Percentiles rank a stretch among this genome's conserved stretches.
Conservation (phyloP, 2,888 invertebrate species). For the Drosophila diplacantha region DNA sequence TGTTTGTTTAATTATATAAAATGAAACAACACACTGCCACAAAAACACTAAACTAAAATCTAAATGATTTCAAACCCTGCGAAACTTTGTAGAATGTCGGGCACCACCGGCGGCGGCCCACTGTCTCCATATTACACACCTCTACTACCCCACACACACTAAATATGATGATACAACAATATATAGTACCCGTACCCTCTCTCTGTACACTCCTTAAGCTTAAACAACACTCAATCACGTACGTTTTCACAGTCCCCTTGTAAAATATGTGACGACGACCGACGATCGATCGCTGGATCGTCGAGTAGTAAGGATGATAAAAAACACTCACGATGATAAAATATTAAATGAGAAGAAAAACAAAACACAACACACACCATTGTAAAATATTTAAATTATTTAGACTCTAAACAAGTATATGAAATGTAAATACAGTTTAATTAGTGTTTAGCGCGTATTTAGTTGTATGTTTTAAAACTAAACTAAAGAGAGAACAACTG, state of each 20-base stretch:
- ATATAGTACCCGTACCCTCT: slow-evolving; percentile 24
- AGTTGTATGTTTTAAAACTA: slow-evolving; percentile 71
- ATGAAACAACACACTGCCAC: slow-evolving; percentile 35
- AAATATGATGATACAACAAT: slow-evolving; percentile 36
- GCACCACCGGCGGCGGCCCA: slow-evolving; percentile 10
- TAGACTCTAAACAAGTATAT: slow-evolving; percentile 56
- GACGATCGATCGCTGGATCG: no score
- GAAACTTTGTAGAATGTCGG: slow-evolving; percentile 62
- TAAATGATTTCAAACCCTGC: slow-evolving; percentile 2
- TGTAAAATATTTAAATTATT: slow-evolving; percentile 71
- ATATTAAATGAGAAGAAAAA: slow-evolving; percentile 36
- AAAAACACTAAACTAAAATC: slow-evolving; percentile 10
- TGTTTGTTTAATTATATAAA: background rate
- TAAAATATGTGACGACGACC: slow-evolving; percentile 66
- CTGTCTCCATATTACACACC: slow-evolving; percentile 12
- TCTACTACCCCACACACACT: slow-evolving; percentile 43
- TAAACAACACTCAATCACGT: slow-evolving; percentile 15
- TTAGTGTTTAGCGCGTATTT: slow-evolving; percentile 71
- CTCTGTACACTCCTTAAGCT: slow-evolving; percentile 36
- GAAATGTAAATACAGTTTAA: slow-evolving; percentile 63
- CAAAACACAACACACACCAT: slow-evolving; percentile 24
- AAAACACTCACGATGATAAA: slow-evolving; percentile 33
- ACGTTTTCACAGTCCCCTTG: slow-evolving; percentile 60
- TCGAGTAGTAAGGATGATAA: no score
- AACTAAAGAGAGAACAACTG: slow-evolving; percentile 50